Base-by-base conservation (phyloP, 35 echinoderm and acorn worm species). In the Apostichopus californicus region DNA sequence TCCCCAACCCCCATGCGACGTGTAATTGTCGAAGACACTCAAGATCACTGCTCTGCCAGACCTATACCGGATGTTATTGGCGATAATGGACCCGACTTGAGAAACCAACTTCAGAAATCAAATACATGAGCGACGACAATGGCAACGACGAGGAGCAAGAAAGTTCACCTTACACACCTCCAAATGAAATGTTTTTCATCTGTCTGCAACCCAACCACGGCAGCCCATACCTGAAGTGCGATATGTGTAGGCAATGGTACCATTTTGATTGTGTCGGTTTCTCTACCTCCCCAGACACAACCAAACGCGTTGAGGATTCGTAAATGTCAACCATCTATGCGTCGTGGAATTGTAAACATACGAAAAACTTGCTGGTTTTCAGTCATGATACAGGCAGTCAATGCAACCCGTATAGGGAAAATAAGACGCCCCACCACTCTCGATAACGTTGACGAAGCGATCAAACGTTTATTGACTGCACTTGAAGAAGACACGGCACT, bases 211-310 rank as follows among this genome's bases (percentile, higher is more conserved):
- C 22, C 5, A 81, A 81, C 18, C 20, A 81, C 55, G 54, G 54
- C 55, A 86, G 12, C 59, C 83, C 83, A 34, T 86, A 86, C n/a
- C 8, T 86, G 7, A 57, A 20, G n/a, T 86, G 83, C n/a, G 83
- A 22, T 23, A 12, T 59, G 20, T 86, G 83, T 34, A 7, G 59
- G 11, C 6, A 86, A 56, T 86, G 56, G 53, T 86, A 59, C 59
- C 83, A 57, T n/a, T 86, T 86, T n/a, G 10, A 56, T 59, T 57
- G 56, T 58, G 25, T 86, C 5, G 83, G 83, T 6, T 60, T 17
- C 9, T 57, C 56, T 59, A 64, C 83, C 5, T 86, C 83, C 13
- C 83, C 83, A 54, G 55, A 55, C 83, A 86, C 56, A 6, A 18
- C 46, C 12, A 55, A 57, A 6, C 11, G 83, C 7, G 83, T 86